Base-by-base conservation (phyloP, 2,888 invertebrate genomes). In the Acanthosepion pharaonis region DNA sequence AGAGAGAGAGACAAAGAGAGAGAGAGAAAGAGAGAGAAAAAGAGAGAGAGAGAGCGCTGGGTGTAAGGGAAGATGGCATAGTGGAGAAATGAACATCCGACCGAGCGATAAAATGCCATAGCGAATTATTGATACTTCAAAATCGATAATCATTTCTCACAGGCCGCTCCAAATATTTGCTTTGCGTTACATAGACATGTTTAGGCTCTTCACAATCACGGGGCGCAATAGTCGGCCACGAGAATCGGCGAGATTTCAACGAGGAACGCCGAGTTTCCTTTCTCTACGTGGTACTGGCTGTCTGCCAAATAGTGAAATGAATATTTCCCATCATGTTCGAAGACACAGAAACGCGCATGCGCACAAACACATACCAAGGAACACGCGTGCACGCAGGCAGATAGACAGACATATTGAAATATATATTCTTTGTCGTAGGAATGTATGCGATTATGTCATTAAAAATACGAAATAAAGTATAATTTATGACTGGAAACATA, bases 81-180 rank as follows among this genome's bases (percentile, higher is more conserved):
- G 55, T 18, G 55, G 20, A 20, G n/a, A 78, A 78, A 78, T 78
- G 78, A 78, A 78, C 78, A 78, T 78, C n/a, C 78, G n/a, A 8
- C n/a, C 78, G 78, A n/a, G 78, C 78, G 78, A 78, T 78, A 78
- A 78, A 78, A 78, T 78, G n/a, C 78, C 78, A 78, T n/a, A 78
- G 78, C 78, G 78, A n/a, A 78, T 28, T 78, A 78, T 78, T 78
- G 78, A 78, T 78, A 78, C 78, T 78, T 78, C 9, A 78, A 78
- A 78, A 78, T 78, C 78, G 78, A 78, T 78, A 78, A n/a, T 28
- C 78, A 8, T n/a, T n/a, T 28, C 78, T 28, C 78, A n/a, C 9
- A 15, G 78, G n/a, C n/a, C 78, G 78, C 78, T 78, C n/a, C 28
- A 78, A 78, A 78, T 78, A 78, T 78, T 78, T 78, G 78, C n/a